Conservation (phyloP, 2,888 invertebrate genomes). For the Agriopis aurantiaria region DNA sequence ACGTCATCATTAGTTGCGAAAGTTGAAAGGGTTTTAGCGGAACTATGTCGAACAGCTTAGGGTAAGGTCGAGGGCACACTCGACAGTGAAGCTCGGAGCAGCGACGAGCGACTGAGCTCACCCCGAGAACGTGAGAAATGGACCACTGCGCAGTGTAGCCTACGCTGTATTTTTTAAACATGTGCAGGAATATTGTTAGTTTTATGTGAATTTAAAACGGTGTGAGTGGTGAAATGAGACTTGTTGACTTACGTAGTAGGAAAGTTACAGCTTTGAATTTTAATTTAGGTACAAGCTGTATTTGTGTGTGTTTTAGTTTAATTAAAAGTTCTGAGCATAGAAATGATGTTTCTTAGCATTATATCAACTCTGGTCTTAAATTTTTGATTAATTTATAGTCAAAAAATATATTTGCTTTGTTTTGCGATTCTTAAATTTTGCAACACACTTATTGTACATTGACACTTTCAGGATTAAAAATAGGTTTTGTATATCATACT, state of each 20-base stretch:
- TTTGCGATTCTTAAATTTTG: no score
- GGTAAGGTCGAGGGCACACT: slow-evolving; percentile 72
- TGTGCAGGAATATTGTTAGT: slow-evolving; percentile 58
- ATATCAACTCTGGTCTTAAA: no score
- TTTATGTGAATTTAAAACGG: slow-evolving; percentile 52
- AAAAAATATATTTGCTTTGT: no score
- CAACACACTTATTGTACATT: background rate
- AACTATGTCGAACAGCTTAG: slow-evolving; percentile 59
- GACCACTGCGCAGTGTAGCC: slow-evolving; percentile 76
- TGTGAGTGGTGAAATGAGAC: slow-evolving; percentile 46
- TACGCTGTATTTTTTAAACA: slow-evolving; percentile 64
- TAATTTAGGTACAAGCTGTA: background rate
- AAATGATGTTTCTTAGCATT: background rate
- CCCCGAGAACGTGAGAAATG: slow-evolving; percentile 60
- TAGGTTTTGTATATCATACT: no score
- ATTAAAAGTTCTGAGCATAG: background rate
- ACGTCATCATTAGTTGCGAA: slow-evolving; percentile 48
- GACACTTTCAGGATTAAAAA: background rate
- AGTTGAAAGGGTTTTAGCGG: slow-evolving; percentile 42
- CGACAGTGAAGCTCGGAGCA: slow-evolving; percentile 53
- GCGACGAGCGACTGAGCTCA: slow-evolving; percentile 70
- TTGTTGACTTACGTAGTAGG: slow-evolving; percentile 17
- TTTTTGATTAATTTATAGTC: no score
- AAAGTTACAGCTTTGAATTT: slow-evolving; percentile 13
- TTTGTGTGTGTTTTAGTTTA: background rate